Evolutionary conservation across 1,140 invertebrate genomes (phyloP), one percentile per base, ranked within the genome.

Genomic region (Lepidurus packardi): DNA sequence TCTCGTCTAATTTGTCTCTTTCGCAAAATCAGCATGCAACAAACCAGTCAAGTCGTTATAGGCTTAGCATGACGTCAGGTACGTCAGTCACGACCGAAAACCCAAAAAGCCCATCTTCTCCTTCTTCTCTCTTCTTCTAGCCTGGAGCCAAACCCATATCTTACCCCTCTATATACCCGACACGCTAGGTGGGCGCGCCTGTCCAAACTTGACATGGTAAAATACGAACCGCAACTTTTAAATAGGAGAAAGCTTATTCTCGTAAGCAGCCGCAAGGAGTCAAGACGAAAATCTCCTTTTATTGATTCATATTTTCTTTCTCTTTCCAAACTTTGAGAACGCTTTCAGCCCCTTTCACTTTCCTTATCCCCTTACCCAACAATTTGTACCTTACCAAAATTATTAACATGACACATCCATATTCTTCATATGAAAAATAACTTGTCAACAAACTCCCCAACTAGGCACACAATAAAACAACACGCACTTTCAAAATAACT

Each of bases 251-350:
- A 65, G 53, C 53, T 65, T 16, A 65, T 65, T 65, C 53, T 7
- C 53, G 34, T 34, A 34, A 34, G 34, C 45, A 47, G 45, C 10
- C 10, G 45, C 45, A 11, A 11, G 45, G 45, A 47, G 34, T 34
- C 34, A 4, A 34, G 9, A 47, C 6, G 45, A 47, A 47, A 47
- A 65, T 13, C 53, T 47, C 53, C 53, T 65, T 16, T 65, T 65
- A 65, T 65, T 65, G 53, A 65, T 65, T 65, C 21, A 16, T n/a
- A 65, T 65, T 65, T 65, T 65, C 53, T 65, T 65, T 65, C 53
- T 21, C 53, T 21, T 11, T 11, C 10, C 10, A 47, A 47, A 47
- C 10, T 11, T 47, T 47, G 16, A 47, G 34, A 34, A 34, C 34
- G 34, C 34, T 34, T 34, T 34, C 34, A 34, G 34, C 16, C 21